Evolutionary conservation across 2,797 vertebrate species (phyloP), one percentile per base, ranked within the genome.

Genomic region (Pteronotus mesoamericanus): DNA sequence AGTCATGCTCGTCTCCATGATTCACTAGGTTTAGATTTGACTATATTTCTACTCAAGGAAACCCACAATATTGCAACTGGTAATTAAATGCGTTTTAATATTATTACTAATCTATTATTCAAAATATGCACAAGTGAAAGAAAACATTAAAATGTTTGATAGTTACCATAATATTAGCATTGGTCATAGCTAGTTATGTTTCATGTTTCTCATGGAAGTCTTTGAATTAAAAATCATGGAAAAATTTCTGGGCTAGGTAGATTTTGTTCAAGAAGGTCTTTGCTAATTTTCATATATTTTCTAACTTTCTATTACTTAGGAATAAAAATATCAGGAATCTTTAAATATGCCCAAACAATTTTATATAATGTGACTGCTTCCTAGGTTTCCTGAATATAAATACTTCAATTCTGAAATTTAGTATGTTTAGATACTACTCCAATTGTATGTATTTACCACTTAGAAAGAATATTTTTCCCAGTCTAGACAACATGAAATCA

Each of bases 181-280:
- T 80, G 37, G 24, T 10, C 59, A 53, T 9, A 91, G 11, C 16
- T 71, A 26, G 69, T 55, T 92, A 46, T 77, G 42, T 78, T 84
- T 86, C 85, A 66, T 80, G 12, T 78, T 91, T 48, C 12, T 89
- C 16, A 78, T 84, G 4, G n/a, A 86, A 66, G 5, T 64, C 32
- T 95, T 96, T 44, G 46, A 86, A 86, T 88, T 88, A 51, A 92
- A 87, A 96, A 83, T 57, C 22, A 78, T 88, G 74, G 9, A 44
- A 39, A 59, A 46, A 34, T 39, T 92, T 94, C 44, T 48, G 42
- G 6, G 11, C 72, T 82, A 69, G 11, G n/a, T 16, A 80, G 32
- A 21, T 83, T 96, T 90, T 16, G 42, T 83, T 89, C 14, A 24
- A 11, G 18, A 80, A 89, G 2, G 5, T 55, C 34, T 92, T 83